Conservation (phyloP, 2,888 invertebrate genomes). For the Laspeyria flexula region DNA sequence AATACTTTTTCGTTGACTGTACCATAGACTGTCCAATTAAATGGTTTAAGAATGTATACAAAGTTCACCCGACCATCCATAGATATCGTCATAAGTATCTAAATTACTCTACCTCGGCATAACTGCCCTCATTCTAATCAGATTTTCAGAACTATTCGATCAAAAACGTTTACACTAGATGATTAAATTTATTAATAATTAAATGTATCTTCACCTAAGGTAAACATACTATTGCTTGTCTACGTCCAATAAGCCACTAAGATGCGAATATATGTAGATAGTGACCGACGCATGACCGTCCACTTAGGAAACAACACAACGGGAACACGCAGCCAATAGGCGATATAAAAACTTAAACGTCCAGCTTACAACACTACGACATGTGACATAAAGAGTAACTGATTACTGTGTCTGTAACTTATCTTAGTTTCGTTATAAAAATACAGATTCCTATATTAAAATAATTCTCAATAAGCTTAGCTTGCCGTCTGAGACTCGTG, state of each 20-base stretch:
- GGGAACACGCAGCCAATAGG: slow-evolving; percentile 69
- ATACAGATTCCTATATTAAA: slow-evolving; percentile 82
- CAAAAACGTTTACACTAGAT: slow-evolving; percentile 1
- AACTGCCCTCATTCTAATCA: not conserved
- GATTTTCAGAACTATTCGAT: not conserved
- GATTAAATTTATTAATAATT: not conserved
- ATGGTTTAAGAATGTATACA: not conserved
- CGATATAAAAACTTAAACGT: slow-evolving; percentile 56
- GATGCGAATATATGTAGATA: slow-evolving; percentile 45
- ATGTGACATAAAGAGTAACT: slow-evolving; percentile 63
- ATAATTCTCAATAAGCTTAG: slow-evolving; percentile 78
- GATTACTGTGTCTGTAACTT: slow-evolving; percentile 59
- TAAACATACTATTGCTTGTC: slow-evolving; percentile 28
- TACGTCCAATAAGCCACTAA: slow-evolving; percentile 18
- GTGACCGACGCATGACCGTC: slow-evolving; percentile 32
- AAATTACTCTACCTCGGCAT: not conserved
- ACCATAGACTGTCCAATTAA: too few species aligned
- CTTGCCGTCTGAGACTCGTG: slow-evolving; percentile 80
- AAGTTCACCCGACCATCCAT: not conserved
- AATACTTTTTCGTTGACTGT: too few species aligned
- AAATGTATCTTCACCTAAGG: slow-evolving; percentile 10
- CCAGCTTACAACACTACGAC: slow-evolving; percentile 57
- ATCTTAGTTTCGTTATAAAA: slow-evolving; percentile 79
- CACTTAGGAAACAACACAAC: slow-evolving; percentile 59
- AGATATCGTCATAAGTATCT: not conserved